Base-by-base conservation (phyloP, 2,797 vertebrate species). In the Pseudochaenichthys georgianus region DNA sequence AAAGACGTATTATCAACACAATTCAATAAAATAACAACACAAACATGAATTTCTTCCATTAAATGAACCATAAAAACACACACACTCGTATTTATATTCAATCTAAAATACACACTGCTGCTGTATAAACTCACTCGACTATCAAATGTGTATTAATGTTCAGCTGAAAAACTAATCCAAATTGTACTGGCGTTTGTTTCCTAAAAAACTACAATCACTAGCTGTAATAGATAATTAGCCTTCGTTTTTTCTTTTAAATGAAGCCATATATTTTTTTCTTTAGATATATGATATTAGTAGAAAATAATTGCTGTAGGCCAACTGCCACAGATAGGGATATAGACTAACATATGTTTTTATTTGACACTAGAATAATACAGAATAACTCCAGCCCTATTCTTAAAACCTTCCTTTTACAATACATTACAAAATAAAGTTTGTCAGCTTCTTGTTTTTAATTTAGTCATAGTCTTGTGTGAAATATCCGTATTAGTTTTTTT, bases 1-100 rank as follows among this genome's bases (percentile, higher is more conserved):
- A 38, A 70, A 70, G 23, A 55, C 43, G 23, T 72, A 41, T 38
- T 71, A 17, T 48, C 43, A 55, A 48, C 51, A 62, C 38, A 53
- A 19, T 9, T 9, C 21, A 70, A 31, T 19, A 43, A 42, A 52
- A 70, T 7, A 7, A 63, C 21, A 55, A 63, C 21, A 55, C 15
- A 55, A 7, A 7, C 17, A 42, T 50, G 1, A 5, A n/a, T 47
- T 19, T 34, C 23, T 55, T 28, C n/a, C 42, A 17, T 41, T 46
- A 2, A 31, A 28, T 60, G 19, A 52, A 38, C 34, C 34, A 38
- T 38, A 38, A 38, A 38, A 34, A 34, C 34, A 34, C 34, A 34
- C 21, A 34, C 7, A 8, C 7, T 34, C 1, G 1, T 34, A 34
- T 63, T 48, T 38, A 16, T 13, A 64, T 9, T 52, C 34, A 64